phyloP scores from a whole-genome alignment of 2,888 invertebrate genomes.

The Torymus texanus region DNA sequence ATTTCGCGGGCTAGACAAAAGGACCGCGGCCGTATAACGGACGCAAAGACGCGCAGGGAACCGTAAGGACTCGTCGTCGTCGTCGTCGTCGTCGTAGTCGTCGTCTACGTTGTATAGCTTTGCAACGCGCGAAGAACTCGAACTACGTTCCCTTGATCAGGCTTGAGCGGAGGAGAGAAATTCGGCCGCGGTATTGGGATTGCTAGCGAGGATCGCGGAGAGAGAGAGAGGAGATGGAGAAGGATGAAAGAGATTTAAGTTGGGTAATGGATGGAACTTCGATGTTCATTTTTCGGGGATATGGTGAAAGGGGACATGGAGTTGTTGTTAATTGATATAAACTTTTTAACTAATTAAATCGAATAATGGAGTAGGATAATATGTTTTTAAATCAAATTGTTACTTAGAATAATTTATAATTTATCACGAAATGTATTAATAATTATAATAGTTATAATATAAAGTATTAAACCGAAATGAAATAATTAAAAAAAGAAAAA shows the following conservation, averaged over 20 bases:
- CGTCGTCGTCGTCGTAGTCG: background rate
- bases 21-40: slow-evolving; percentile 28
- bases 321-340: no score
- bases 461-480: no score
- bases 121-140: slow-evolving; percentile 14
- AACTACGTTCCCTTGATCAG: slow-evolving; percentile 20
- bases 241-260: slow-evolving; percentile 34
- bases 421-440: no score
- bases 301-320: no score
- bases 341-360: no score
- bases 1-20: slow-evolving; percentile 60
- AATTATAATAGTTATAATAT: no score
- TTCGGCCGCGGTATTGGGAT: slow-evolving; percentile 17
- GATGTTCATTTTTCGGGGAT: background rate
- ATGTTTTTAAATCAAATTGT: no score
- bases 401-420: no score
- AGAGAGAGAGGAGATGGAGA: background rate
- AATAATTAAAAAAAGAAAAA: no score
- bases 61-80: slow-evolving; percentile 3
- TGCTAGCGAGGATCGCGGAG: background rate
- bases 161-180: slow-evolving; percentile 1
- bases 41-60: slow-evolving; percentile 16
- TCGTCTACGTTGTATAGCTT: no score
- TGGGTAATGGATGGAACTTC: slow-evolving; percentile 25
- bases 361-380: no score